Percentiles rank a stretch among this genome's conserved stretches.
Conservation (phyloP, 2,797 vertebrate genomes). For the Psittacula derbiana region DNA sequence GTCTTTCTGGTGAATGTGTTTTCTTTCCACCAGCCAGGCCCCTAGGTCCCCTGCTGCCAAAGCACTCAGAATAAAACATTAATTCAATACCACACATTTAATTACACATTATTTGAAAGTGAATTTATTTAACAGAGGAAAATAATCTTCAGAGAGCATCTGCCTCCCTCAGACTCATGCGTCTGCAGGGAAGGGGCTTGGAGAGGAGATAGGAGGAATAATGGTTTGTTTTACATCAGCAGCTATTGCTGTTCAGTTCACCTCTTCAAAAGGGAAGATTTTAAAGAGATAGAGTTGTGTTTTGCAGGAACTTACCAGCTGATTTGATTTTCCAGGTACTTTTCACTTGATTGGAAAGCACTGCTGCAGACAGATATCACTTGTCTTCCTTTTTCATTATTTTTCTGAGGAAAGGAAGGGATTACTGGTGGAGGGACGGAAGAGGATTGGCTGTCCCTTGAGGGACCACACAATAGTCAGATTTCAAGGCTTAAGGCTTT, state of each 20-base stretch:
- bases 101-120: slow-evolving; percentile 77
- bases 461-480: neutral
- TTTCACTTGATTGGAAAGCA: slow-evolving; percentile 56
- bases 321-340: slow-evolving; percentile 62
- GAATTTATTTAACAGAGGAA: slow-evolving; percentile 74
- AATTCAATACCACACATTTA: slow-evolving; percentile 77
- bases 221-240: slow-evolving; percentile 65
- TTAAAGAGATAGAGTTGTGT: slow-evolving; percentile 57
- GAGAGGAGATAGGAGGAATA: slow-evolving; percentile 41
- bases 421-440: neutral
- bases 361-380: slow-evolving; percentile 34
- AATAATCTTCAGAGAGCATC: slow-evolving; percentile 68
- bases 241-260: slow-evolving; percentile 40
- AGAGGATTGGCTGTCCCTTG: neutral
- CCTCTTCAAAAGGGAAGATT: slow-evolving; percentile 37
- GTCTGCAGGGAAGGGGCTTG: slow-evolving; percentile 50
- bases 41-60: slow-evolving; percentile 65
- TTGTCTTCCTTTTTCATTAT: slow-evolving; percentile 18
- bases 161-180: slow-evolving; percentile 45
- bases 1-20: slow-evolving; percentile 47
- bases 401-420: slow-evolving; percentile 1
- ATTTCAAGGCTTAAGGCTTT: slow-evolving; percentile 59
- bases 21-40: slow-evolving; percentile 67
- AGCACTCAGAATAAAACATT: slow-evolving; percentile 74
- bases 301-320: slow-evolving; percentile 42